Conservation (phyloP, 2,797 vertebrate species). For the Scolopax rusticola region DNA sequence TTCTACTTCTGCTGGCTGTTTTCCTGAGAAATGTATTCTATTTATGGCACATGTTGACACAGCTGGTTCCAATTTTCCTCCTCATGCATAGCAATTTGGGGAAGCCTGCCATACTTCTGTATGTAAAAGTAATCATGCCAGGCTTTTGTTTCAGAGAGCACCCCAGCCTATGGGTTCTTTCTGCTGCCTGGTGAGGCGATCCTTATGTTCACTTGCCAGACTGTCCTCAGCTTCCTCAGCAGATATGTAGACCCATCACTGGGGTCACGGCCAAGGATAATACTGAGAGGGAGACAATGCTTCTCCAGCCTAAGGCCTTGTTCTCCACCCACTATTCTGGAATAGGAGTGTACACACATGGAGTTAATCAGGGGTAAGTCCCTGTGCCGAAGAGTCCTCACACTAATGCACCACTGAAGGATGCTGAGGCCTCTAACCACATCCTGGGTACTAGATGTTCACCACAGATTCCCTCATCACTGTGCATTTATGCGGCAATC, state of each 20-base stretch:
- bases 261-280: not conserved
- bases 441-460: conserved; percentile 11
- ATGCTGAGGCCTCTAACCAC: conserved; percentile 12
- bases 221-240: conserved; percentile 8
- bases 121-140: not conserved
- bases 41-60: conserved; percentile 12
- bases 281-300: not conserved
- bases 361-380: conserved; percentile 27
- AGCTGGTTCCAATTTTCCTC: conserved; percentile 45
- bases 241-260: not conserved
- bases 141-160: not conserved
- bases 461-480: not conserved
- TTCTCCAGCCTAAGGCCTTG: not conserved
- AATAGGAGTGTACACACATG: conserved; percentile 27
- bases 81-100: not conserved
- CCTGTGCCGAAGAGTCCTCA: not conserved
- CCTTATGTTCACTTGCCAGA: not conserved
- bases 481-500: not conserved
- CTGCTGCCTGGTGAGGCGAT: not conserved
- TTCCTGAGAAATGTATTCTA: conserved; percentile 12
- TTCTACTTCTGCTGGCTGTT: conserved; percentile 28
- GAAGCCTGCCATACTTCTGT: not conserved
- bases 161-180: not conserved
- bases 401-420: not conserved
- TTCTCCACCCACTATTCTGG: conserved; percentile 40